Evolutionary conservation across 1,140 invertebrate genomes (phyloP), one percentile per base, ranked within the genome.

Genomic region (Nixonia krombeini): DNA sequence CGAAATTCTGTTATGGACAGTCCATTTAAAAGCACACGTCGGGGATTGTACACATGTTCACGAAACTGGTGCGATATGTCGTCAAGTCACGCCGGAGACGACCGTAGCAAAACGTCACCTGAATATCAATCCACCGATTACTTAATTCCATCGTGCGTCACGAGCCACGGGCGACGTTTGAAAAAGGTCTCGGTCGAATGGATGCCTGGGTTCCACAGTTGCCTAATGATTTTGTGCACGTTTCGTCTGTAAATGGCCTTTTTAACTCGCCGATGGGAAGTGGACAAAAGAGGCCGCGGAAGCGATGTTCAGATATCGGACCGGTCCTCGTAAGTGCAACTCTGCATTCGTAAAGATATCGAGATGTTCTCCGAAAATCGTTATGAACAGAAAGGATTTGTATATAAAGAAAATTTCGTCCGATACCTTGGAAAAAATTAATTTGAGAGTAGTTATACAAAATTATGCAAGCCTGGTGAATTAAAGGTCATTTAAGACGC

Each of bases 111-210:
- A n/a, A 70, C 70, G 74, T 56, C 42, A 46, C 21, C 70, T 76
- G 75, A 74, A 77, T 77, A 74, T 75, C 68, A 77, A 76, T 74
- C 44, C 64, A 40, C 66, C 75, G 68, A 78, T 78, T 69, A 72
- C 75, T 77, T 75, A 70, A 78, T 75, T 77, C 73, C 74, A 75
- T 75, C 69, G 62, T 49, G 74, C 70, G 73, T 70, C 62, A 70
- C 65, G 40, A 62, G 35, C 41, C 62, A 67, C 9, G 29, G 26
- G n/a, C n/a, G n/a, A 28, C 5, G 5, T n/a, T n/a, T 28, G 26
- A 5, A 6, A 5, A n/a, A 28, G 26, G 5, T 28, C 26, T 28
- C 26, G 5, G 26, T 28, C 5, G n/a, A n/a, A 28, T 12, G 29
- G 29, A n/a, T n/a, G n/a, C n/a, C n/a, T n/a, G n/a, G n/a, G n/a